A percentile compares a stretch with the other conserved stretches of the same genome.
Conservation (phyloP, 2,797 vertebrate genomes). For the Leucoraja ocellata region DNA sequence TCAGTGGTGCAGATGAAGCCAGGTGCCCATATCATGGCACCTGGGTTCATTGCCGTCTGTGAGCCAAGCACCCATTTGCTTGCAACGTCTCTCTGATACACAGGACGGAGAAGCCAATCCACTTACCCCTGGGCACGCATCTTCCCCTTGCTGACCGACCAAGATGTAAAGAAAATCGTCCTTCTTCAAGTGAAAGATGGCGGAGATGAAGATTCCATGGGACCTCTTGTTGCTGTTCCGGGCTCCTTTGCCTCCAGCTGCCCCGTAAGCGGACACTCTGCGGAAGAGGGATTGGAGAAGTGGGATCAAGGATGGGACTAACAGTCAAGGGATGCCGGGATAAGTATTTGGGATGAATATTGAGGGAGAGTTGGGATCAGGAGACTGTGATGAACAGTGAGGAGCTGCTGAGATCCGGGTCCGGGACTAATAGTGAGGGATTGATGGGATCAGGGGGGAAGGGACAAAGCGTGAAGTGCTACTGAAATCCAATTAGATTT, state of each 20-base stretch:
- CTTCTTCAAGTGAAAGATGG: conserved; percentile 72
- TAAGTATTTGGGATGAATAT: background rate
- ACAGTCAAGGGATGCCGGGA: background rate
- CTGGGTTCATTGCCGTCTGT: background rate
- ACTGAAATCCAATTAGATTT: background rate
- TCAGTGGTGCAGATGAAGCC: no score
- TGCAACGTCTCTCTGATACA: background rate
- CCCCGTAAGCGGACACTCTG: conserved; percentile 84
- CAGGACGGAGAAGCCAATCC: background rate
- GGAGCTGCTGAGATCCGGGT: background rate
- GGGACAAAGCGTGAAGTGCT: no score
- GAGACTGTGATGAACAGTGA: background rate
- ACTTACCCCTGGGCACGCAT: conserved; percentile 79
- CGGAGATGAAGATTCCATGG: conserved; percentile 78
- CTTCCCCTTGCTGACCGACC: conserved; percentile 82
- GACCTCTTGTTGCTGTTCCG: conserved; percentile 82
- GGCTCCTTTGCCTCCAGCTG: conserved; percentile 79
- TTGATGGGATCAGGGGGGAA: background rate
- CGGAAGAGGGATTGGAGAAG: background rate
- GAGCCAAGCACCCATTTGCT: background rate
- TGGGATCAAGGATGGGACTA: no score
- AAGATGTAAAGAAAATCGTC: conserved; percentile 76
- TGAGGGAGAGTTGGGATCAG: background rate
- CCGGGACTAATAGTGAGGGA: background rate
- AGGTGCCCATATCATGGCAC: background rate